phyloP scores from a whole-genome alignment of 1,140 invertebrate genomes.

The Philopotamus ludificatus region DNA sequence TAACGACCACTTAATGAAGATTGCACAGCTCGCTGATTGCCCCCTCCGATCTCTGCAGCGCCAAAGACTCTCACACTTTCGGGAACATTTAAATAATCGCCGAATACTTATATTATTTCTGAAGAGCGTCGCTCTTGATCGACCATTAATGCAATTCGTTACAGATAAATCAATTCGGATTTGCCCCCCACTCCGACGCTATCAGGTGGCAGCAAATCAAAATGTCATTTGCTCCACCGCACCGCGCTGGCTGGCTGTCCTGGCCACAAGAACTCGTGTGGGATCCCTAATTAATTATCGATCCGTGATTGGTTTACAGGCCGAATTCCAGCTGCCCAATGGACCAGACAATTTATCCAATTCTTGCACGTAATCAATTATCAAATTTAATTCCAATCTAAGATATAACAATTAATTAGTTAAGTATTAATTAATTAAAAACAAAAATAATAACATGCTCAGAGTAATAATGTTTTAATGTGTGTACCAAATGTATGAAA shows the following conservation, averaged over 20 bases:
- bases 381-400: too few species aligned
- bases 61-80: neutral
- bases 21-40: constrained; percentile 12
- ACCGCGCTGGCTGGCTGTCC: neutral
- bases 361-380: too few species aligned
- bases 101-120: neutral
- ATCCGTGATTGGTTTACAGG: constrained; percentile 11
- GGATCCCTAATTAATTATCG: constrained; percentile 24
- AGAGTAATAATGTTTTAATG: too few species aligned
- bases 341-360: too few species aligned
- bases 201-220: constrained; percentile 13
- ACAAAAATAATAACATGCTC: too few species aligned
- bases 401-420: too few species aligned
- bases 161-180: neutral
- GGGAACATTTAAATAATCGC: neutral
- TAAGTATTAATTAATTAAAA: too few species aligned
- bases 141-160: neutral
- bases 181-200: neutral
- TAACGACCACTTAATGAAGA: constrained; percentile 25
- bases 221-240: constrained; percentile 14
- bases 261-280: constrained; percentile 22
- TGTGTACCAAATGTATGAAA: too few species aligned
- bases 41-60: neutral
- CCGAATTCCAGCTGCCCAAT: neutral
- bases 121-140: neutral